A percentile compares a stretch with the other conserved stretches of the same genome.
These are phyloP conservation scores for Glaucidium brasilianum DNA, from an alignment of 2,113 vertebrate species.

Conservation along the genomic window DNA sequence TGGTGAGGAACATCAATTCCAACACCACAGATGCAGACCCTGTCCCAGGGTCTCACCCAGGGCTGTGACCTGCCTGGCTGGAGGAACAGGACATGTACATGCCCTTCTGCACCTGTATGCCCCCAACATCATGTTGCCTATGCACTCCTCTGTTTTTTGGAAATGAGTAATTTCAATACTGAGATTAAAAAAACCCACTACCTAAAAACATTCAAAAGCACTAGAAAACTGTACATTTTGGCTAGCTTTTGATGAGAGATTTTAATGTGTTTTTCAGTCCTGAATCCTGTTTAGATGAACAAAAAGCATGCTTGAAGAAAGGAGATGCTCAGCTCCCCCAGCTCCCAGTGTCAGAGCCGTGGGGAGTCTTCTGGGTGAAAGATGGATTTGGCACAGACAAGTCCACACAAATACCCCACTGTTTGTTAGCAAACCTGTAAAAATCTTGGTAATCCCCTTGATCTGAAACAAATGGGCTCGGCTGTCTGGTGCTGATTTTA, in stretches of 20 bases:
- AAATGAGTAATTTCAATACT: not conserved
- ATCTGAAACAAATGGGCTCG: slow-evolving; percentile 54
- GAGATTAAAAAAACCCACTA: not conserved
- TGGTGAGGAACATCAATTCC: not conserved
- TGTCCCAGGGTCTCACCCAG: not conserved
- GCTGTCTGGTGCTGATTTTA: slow-evolving; percentile 55
- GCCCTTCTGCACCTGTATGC: not conserved
- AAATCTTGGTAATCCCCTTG: slow-evolving; percentile 32
- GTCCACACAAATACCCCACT: not conserved
- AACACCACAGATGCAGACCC: not conserved
- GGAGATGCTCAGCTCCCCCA: not conserved
- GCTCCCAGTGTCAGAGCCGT: not conserved
- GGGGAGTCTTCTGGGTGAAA: not conserved
- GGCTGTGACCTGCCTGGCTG: not conserved
- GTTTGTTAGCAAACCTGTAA: slow-evolving; percentile 33
- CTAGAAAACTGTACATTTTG: not conserved
- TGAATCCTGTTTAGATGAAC: not conserved
- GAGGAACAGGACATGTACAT: not conserved
- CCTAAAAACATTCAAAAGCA: not conserved
- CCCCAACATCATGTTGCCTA: not conserved
- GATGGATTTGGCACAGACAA: not conserved
- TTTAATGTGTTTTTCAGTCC: not conserved
- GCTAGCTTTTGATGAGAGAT: not conserved
- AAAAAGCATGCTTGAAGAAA: not conserved
- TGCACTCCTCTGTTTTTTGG: not conserved